phyloP scores from a whole-genome alignment of 1,140 invertebrate species.

The Neocloeon triangulifer region DNA sequence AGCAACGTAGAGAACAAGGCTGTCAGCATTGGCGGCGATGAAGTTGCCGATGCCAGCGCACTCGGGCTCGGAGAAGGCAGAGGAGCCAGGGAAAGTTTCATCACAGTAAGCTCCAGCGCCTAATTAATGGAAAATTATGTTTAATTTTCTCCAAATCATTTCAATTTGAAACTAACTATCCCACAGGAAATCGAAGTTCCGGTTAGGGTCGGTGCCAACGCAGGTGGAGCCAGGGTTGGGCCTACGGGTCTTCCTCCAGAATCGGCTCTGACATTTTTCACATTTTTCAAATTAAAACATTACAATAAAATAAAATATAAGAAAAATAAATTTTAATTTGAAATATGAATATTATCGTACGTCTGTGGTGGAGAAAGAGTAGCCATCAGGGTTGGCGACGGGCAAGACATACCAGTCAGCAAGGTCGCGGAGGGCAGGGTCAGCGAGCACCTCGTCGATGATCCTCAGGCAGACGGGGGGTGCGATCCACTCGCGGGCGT shows the following conservation, averaged over 20 bases:
- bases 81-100: conserved; percentile 26
- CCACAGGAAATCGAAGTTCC: conserved; percentile 45
- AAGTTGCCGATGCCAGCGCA: conserved; percentile 30
- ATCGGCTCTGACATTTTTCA: conserved; percentile 21
- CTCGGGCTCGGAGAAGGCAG: conserved; percentile 41
- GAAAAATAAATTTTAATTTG: too few relatives aligned
- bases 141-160: too few relatives aligned
- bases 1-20: conserved; percentile 37
- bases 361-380: conserved; percentile 21
- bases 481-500: conserved; percentile 49
- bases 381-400: conserved; percentile 45
- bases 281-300: too few relatives aligned
- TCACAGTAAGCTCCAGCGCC: too few relatives aligned
- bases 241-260: conserved; percentile 28
- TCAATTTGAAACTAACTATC: too few relatives aligned
- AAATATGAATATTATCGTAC: too few relatives aligned
- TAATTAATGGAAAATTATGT: too few relatives aligned
- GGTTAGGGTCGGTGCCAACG: conserved; percentile 35
- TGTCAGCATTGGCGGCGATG: conserved; percentile 21
- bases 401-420: conserved; percentile 50
- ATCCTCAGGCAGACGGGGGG: conserved; percentile 30
- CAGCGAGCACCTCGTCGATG: too few relatives aligned
- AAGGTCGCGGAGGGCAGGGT: too few relatives aligned
- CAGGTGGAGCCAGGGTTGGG: conserved; percentile 16
- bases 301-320: too few relatives aligned